These are phyloP conservation scores for roundworm (Caenorhabditis elegans) DNA, from an alignment of 1,140 invertebrate species.

Conservation along the genomic window WBcel235 BX284602.5:7787001-7787500, in stretches of 20 bases:
- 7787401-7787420: constrained; percentile 73
- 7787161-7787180: constrained; percentile 76
- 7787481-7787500: constrained; percentile 75
- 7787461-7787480: too few species aligned
- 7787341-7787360: constrained; percentile 73
- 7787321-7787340: constrained; percentile 81
- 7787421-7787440: constrained; percentile 72
- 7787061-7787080: too few species aligned
- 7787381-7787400: constrained; percentile 79
- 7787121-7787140: constrained; percentile 78
- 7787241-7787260: constrained; percentile 75
- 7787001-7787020: too few species aligned
- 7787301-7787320: constrained; percentile 78
- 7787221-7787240: background rate
- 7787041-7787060: too few species aligned
- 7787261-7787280: constrained; percentile 78
- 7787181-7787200: constrained; percentile 72
- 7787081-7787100: constrained; percentile 66
- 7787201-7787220: constrained; percentile 58
- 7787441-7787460: too few species aligned
- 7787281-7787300: constrained; percentile 77
- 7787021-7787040: too few species aligned
- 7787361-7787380: constrained; percentile 83
- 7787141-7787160: constrained; percentile 77
- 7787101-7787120: constrained; percentile 84